Conservation (phyloP, 2,888 invertebrate genomes). For the Girardia tigrina region DNA sequence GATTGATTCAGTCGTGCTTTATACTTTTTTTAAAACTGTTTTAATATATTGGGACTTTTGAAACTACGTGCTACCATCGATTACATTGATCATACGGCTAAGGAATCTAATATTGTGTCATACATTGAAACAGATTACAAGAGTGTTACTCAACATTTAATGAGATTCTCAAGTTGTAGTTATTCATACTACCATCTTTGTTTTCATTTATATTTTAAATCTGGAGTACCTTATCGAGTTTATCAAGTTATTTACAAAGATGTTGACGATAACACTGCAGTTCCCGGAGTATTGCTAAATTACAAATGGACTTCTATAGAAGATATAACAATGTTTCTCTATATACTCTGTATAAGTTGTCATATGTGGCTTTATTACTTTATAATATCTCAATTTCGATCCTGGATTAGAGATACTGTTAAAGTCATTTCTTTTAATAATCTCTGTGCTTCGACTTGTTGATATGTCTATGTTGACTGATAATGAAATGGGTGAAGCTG, state of each 20-base stretch:
- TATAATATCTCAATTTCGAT: background rate
- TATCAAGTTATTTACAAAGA: background rate
- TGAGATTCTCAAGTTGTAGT: background rate
- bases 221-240: background rate
- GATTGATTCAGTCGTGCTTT: background rate
- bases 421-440: background rate
- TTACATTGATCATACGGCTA: background rate
- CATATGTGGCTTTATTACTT: conserved; percentile 10
- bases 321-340: background rate
- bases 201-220: background rate
- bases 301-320: background rate
- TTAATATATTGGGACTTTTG: background rate
- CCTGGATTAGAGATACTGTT: background rate
- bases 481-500: background rate
- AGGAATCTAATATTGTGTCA: background rate
- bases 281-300: background rate
- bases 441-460: background rate
- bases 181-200: background rate
- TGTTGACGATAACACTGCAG: background rate
- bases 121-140: background rate
- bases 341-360: background rate
- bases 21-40: background rate
- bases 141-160: background rate
- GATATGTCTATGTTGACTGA: background rate
- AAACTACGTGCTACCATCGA: background rate